Base-by-base conservation (phyloP, 2,113 vertebrate genomes). In the Chauna torquata region DNA sequence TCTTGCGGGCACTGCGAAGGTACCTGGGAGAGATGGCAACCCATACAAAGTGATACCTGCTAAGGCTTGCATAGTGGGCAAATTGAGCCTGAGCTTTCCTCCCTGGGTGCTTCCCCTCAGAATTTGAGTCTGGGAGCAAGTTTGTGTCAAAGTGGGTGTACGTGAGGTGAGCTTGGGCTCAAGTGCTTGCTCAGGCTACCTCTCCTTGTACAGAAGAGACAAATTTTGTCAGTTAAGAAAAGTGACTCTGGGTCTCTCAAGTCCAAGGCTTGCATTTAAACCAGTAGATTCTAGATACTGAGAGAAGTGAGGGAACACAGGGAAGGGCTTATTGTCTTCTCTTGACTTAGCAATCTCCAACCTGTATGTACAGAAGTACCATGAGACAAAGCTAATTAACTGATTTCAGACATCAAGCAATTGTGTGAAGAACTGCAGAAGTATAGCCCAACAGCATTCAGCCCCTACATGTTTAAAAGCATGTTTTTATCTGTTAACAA, bases 401-500 rank as follows among this genome's bases (percentile, higher is more conserved):
- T 65, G 58, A 91, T 89, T 89, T 79, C 84, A 90, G 61, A 80
- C 44, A 91, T 34, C 16, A 16, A 88, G 34, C 16, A 74, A 69
- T 20, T 87, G 42, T 40, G 55, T 23, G n/a, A 87, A 90, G 68
- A 94, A 70, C 40, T 47, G 66, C 30, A 82, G 76, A 92, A 95
- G 94, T 8, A 75, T 1, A 95, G 62, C 19, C n/a, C 13, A 68
- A 65, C 4, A 40, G 47, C 18, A 55, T 38, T 47, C 7, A 0
- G 16, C 22, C 81, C 36, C 30, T 57, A 49, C 27, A 11, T 16
- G 11, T 44, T 72, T 90, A 57, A 96, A 92, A 76, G 65, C 74
- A 61, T 76, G 18, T 74, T 90, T 62, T 79, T 65, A 28, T 83
- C 65, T 93, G 77, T 81, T 80, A 94, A 82, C 91, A 85, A 82